Evolutionary conservation across 2,113 vertebrate species (phyloP), one percentile per base, ranked within the genome.

Genomic region (Turnix velox): DNA sequence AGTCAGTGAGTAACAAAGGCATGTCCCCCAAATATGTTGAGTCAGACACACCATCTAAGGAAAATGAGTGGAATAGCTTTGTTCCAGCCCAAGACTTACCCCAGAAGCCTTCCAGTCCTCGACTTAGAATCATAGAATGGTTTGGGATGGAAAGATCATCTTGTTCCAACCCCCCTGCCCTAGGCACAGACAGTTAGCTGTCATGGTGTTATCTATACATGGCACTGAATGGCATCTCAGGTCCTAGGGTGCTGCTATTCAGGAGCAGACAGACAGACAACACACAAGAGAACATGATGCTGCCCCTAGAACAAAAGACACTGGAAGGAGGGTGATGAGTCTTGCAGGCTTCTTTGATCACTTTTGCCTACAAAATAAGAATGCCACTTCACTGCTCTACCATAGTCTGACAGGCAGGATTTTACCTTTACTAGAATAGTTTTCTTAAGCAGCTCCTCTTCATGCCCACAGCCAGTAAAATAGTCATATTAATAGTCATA

Each of bases 21-120:
- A 63, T 12, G 52, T 45, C 35, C 65, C 79, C 76, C 76, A 59
- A 66, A 33, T 24, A 17, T 52, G 67, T 57, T 28, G 75, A 87
- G 77, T 52, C 93, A 92, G 79, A 57, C 51, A 40, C 35, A 45
- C 88, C 79, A 81, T 88, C 71, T 75, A 86, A 87, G 90, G 92
- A 65, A 81, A 86, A 65, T 74, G 46, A 77, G 59, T 74, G 62
- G 55, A 88, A 55, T 18, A 83, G 22, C 43, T 90, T 69, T 8
- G 10, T n/a, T 62, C 71, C 63, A 88, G 63, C 65, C 37, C 79
- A 31, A 19, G 59, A 11, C 54, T 94, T 35, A 61, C 73, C 66
- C 87, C 33, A 30, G 30, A 76, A 69, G 24, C 0, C 0, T 83
- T 73, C 84, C 71, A 88, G 42, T 16, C 58, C 54, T 66, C 2